phyloP scores from a whole-genome alignment of 1,140 invertebrate genomes.

The Magallana angulata region DNA sequence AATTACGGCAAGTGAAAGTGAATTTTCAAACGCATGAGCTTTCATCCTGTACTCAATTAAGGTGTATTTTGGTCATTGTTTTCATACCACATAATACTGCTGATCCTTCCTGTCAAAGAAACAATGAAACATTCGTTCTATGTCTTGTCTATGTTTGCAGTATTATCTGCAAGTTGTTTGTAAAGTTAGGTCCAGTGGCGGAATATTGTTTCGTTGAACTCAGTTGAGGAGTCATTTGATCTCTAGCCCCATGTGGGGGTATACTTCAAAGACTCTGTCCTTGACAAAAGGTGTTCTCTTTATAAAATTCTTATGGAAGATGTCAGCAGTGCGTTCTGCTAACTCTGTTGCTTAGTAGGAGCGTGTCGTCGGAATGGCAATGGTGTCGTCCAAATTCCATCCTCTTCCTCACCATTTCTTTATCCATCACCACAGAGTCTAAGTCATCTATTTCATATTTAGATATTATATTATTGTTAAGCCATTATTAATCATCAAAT shows the following conservation, averaged over 20 bases:
- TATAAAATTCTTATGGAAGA: too few relatives aligned
- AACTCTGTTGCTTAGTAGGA: background rate
- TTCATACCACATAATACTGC: constrained; percentile 47
- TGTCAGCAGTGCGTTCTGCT: too few relatives aligned
- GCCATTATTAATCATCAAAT: too few relatives aligned
- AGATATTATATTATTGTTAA: too few relatives aligned
- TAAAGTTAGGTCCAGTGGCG: constrained; percentile 72
- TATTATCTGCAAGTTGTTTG: constrained; percentile 63
- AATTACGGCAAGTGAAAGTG: too few relatives aligned
- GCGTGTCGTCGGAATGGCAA: constrained; percentile 35
- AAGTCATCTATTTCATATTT: too few relatives aligned
- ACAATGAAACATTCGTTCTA: constrained; percentile 58
- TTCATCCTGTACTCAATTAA: background rate
- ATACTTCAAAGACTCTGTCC: constrained; percentile 26
- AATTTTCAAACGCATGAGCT: background rate
- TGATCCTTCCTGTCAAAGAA: constrained; percentile 49
- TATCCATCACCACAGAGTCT: constrained; percentile 4
- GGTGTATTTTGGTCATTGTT: background rate
- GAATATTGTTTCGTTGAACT: constrained; percentile 50
- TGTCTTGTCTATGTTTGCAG: constrained; percentile 52
- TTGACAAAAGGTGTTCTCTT: background rate
- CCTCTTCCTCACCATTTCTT: background rate
- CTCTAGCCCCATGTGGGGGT: constrained; percentile 3
- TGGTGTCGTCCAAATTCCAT: constrained; percentile 35
- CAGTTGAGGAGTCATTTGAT: constrained; percentile 45